Evolutionary conservation across 2,888 invertebrate genomes (phyloP).

Genomic region (Tachystola acroxantha): DNA sequence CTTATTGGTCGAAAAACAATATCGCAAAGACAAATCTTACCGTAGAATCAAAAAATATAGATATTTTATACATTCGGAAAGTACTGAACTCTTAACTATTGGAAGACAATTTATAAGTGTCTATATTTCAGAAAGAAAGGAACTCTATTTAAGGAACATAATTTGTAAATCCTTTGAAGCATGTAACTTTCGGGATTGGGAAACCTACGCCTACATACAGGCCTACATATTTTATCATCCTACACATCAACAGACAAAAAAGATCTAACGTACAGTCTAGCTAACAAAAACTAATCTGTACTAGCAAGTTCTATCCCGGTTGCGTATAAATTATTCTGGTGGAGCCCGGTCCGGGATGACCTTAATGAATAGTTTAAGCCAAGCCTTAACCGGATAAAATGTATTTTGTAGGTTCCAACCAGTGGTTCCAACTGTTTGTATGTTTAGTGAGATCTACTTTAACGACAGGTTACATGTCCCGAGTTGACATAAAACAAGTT

Average conservation of each 20-base stretch:
- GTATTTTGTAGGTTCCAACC: background rate
- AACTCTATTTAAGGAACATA: no score
- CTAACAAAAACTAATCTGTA: background rate
- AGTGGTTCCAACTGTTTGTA: background rate
- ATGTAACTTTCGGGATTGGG: no score
- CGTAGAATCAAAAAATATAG: no score
- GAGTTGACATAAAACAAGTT: no score
- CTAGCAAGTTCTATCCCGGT: background rate
- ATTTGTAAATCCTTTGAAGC: no score
- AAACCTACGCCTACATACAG: background rate
- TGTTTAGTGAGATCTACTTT: background rate
- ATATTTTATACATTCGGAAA: no score
- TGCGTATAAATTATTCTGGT: constrained; percentile 5
- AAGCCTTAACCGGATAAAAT: background rate
- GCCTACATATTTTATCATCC: background rate
- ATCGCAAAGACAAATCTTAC: no score
- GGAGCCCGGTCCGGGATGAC: constrained; percentile 1
- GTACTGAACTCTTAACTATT: no score
- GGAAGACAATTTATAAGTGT: no score
- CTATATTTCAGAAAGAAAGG: no score
- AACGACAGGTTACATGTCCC: background rate
- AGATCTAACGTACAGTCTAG: background rate
- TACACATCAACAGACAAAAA: background rate
- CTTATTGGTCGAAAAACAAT: no score
- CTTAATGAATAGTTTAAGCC: constrained; percentile 10